Evolutionary conservation across 2,113 vertebrate genomes (phyloP), one percentile per base, ranked within the genome.

Genomic region (Pteropus alecto): DNA sequence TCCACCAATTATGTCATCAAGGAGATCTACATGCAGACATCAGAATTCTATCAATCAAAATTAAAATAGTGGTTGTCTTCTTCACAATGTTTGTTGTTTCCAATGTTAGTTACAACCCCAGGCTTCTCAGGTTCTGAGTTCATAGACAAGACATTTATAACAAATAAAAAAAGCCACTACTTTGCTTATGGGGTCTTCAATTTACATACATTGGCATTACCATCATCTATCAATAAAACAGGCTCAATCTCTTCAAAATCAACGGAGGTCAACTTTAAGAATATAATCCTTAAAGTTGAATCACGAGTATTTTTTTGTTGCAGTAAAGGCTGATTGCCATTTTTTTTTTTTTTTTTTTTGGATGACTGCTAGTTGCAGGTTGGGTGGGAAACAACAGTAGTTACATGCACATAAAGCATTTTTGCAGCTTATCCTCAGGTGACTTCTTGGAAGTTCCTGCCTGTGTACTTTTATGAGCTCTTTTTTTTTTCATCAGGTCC

Each of bases 41-140:
- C 92, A 99, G 98, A 97, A 99, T 98, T 13, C 98, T 98, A 13
- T 99, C 99, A 4, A 98, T 98, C 0, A 99, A 99, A 22, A 99
- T 98, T 96, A 99, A 99, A 26, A 99, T 99, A 71, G 99, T 99
- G 4, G 99, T 99, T 5, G 99, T 99, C 35, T 99, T 99, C 98
- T 99, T 99, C 96, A 99, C 99, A 7, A 98, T 98, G 87, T 99
- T 99, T 0, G 98, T 99, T 96, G 99, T 99, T 98, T 99, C 99
- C 18, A 99, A 99, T 92, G 99, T 99, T 35, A 99, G 99, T 99
- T 35, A 99, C 99, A 97, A 99, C 98, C 98, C 99, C 99, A 97
- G 99, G 99, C 0, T 99, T 99, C 98, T 99, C 99, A 0, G 99
- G 99, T 98, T 99, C 99, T 99, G 99, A 99, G 97, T 99, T 99